Conservation (phyloP, 1,140 invertebrate genomes). For the Cotesia glomerata region DNA sequence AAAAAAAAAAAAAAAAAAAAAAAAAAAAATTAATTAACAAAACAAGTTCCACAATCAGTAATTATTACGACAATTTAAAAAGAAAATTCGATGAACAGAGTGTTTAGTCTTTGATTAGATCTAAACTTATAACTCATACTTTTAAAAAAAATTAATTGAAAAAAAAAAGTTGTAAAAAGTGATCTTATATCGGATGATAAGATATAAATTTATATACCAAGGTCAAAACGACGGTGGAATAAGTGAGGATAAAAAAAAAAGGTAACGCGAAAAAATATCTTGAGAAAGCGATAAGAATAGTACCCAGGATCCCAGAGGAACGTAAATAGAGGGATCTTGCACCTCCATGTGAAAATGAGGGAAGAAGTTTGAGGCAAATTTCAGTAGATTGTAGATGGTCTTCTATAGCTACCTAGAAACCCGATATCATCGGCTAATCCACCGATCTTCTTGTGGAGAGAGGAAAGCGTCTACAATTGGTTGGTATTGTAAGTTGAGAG, state of each 20-base stretch:
- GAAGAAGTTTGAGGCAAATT: constrained; percentile 13
- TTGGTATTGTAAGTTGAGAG: constrained; percentile 19
- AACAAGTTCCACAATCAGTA: too few species aligned
- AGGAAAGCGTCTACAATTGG: constrained; percentile 13
- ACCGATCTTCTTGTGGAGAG: constrained; percentile 18
- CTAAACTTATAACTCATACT: too few species aligned
- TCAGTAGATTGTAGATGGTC: neutral
- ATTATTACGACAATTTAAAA: too few species aligned
- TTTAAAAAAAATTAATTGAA: too few species aligned
- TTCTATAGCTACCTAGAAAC: constrained; percentile 6
- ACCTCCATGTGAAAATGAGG: neutral
- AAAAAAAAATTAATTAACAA: too few species aligned
- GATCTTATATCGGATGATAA: neutral
- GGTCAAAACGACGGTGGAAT: constrained; percentile 24
- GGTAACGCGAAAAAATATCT: constrained; percentile 12
- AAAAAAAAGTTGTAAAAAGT: too few species aligned
- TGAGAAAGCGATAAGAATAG: constrained; percentile 36
- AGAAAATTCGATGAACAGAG: too few species aligned
- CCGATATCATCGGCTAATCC: constrained; percentile 30
- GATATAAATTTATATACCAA: neutral
- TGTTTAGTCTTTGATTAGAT: too few species aligned
- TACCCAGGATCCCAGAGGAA: constrained; percentile 16
- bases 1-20: too few species aligned
- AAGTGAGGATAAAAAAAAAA: constrained; percentile 5
- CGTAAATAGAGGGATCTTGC: constrained; percentile 21